Conservation (phyloP, 2,797 vertebrate genomes). For the Perodicticus potto region DNA sequence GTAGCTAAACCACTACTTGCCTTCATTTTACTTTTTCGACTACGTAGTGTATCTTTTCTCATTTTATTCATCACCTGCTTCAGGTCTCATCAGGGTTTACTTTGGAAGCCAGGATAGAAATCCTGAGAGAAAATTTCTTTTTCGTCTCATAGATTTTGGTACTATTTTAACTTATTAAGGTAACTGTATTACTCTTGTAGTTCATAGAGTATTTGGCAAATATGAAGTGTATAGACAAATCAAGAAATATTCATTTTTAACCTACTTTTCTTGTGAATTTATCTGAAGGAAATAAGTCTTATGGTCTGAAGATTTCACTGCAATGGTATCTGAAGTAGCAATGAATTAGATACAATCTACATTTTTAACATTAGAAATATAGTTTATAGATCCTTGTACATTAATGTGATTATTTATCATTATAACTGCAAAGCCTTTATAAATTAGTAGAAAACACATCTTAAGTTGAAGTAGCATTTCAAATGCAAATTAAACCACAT, state of each 20-base stretch:
- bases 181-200: constrained; percentile 11
- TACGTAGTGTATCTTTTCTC: not conserved
- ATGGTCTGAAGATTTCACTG: not conserved
- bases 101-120: not conserved
- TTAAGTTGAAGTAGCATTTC: constrained; percentile 3
- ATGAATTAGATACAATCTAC: not conserved
- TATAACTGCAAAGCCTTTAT: not conserved
- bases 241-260: not conserved
- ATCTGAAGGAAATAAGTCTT: constrained; percentile 9
- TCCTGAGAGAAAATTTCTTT: not conserved
- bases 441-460: not conserved
- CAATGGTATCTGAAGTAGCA: not conserved
- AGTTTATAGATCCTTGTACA: not conserved
- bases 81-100: not conserved
- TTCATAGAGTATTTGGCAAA: constrained; percentile 22
- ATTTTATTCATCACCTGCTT: not conserved
- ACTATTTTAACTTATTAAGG: not conserved
- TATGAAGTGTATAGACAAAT: constrained; percentile 31
- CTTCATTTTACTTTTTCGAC: not conserved
- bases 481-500: constrained; percentile 6
- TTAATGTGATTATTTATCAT: not conserved
- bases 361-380: constrained; percentile 20
- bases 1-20: not conserved
- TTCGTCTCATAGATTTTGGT: not conserved
- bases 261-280: constrained; percentile 22